These are phyloP conservation scores for Lithosia quadra DNA, from an alignment of 2,888 invertebrate species.

Conservation along the genomic window DNA sequence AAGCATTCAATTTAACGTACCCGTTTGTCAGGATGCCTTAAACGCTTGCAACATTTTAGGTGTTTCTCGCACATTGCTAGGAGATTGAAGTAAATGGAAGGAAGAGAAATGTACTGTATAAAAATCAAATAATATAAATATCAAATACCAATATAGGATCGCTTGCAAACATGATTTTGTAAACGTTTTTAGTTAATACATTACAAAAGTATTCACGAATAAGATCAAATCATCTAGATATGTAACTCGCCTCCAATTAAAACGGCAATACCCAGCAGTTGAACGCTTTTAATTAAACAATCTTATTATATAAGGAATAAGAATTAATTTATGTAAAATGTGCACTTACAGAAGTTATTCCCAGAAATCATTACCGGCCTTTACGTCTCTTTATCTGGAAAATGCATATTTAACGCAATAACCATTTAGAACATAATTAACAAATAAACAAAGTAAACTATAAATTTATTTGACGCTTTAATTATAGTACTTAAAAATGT, in stretches of 20 bases:
- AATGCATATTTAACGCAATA: not conserved
- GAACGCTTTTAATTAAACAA: slow-evolving; percentile 2
- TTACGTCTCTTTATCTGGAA: not conserved
- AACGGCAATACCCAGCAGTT: not conserved
- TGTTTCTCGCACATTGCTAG: not conserved
- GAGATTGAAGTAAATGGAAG: not conserved
- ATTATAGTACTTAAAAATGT: slow-evolving; percentile 19
- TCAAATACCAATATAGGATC: too few relatives aligned
- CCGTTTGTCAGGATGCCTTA: not conserved
- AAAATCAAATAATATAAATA: too few relatives aligned
- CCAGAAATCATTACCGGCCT: not conserved
- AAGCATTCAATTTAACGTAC: slow-evolving; percentile 30
- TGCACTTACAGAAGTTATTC: not conserved
- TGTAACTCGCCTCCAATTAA: not conserved
- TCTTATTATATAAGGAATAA: not conserved
- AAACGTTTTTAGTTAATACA: not conserved
- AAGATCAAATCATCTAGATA: not conserved
- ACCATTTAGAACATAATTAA: slow-evolving; percentile 10
- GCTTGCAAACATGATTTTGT: not conserved
- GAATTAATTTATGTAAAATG: not conserved
- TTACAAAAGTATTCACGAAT: not conserved
- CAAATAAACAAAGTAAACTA: slow-evolving; percentile 29
- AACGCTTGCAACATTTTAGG: not conserved
- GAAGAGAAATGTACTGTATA: too few relatives aligned
- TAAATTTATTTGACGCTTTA: slow-evolving; percentile 22